Conservation (phyloP, 2,113 vertebrate genomes). For the Ameiurus melas region DNA sequence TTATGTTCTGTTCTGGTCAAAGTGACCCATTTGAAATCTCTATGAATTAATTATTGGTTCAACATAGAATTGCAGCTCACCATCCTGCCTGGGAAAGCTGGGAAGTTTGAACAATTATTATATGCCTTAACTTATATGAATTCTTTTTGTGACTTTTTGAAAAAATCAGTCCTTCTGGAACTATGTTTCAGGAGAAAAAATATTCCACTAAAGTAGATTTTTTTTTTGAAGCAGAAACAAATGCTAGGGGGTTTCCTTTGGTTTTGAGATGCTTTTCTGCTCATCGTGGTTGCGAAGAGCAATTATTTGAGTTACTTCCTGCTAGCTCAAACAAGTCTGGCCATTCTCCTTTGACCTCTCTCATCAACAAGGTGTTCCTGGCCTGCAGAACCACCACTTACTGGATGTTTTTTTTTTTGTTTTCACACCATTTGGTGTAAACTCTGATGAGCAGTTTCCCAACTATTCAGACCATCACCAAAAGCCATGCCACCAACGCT, state of each 20-base stretch:
- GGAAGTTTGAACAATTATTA: background rate
- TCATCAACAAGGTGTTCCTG: background rate
- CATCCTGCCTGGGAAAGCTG: background rate
- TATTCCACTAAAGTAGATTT: background rate
- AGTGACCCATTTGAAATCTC: conserved; percentile 2
- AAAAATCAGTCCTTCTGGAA: background rate
- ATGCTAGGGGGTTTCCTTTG: background rate
- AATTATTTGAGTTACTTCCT: background rate
- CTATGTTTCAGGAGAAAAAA: background rate
- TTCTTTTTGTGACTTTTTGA: background rate
- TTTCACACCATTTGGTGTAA: background rate
- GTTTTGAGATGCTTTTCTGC: background rate
- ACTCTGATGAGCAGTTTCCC: background rate
- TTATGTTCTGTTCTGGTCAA: conserved; percentile 11
- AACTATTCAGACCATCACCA: background rate
- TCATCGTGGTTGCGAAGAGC: background rate
- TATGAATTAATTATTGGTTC: conserved; percentile 7
- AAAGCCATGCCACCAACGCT: background rate
- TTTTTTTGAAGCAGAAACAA: background rate
- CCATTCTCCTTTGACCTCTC: background rate
- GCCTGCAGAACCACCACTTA: background rate
- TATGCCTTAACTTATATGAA: background rate
- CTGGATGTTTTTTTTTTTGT: background rate
- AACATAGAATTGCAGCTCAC: background rate
- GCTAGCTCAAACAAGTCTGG: background rate